Evolutionary conservation across 2,797 vertebrate species (phyloP).

Genomic region (Cheracebus regulus): DNA sequence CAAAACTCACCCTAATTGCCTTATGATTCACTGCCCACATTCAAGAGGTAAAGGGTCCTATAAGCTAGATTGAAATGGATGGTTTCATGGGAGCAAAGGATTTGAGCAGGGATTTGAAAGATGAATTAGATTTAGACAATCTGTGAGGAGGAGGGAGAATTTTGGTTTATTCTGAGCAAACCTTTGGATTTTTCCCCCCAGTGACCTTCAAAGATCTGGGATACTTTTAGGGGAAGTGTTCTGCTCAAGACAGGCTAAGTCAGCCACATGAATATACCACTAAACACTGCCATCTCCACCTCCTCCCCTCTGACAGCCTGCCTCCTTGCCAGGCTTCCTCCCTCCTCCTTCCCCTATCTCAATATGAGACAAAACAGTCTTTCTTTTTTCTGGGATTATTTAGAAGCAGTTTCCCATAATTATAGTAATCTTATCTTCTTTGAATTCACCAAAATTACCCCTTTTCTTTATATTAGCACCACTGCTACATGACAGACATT

Average conservation of each 20-base stretch:
- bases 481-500: conserved; percentile 40
- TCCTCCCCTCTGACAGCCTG: neutral
- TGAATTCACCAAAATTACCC: conserved; percentile 72
- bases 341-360: conserved; percentile 11
- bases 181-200: neutral
- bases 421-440: conserved; percentile 68
- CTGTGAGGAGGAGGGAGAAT: neutral
- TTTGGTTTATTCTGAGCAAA: neutral
- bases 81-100: neutral
- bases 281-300: neutral
- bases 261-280: neutral
- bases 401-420: conserved; percentile 64
- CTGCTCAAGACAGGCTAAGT: neutral
- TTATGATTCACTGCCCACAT: neutral
- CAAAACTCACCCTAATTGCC: too few relatives aligned
- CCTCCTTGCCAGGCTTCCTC: neutral
- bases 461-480: conserved; percentile 40
- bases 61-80: neutral
- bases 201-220: conserved; percentile 34
- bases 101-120: neutral
- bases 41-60: neutral
- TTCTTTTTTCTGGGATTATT: conserved; percentile 37
- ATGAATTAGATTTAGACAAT: neutral
- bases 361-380: conserved; percentile 60
- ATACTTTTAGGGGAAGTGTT: neutral